A percentile compares a stretch with the other conserved stretches of the same genome.
Evolutionary conservation across 2,888 invertebrate genomes (phyloP).

Genomic region (Lobophora halterata): DNA sequence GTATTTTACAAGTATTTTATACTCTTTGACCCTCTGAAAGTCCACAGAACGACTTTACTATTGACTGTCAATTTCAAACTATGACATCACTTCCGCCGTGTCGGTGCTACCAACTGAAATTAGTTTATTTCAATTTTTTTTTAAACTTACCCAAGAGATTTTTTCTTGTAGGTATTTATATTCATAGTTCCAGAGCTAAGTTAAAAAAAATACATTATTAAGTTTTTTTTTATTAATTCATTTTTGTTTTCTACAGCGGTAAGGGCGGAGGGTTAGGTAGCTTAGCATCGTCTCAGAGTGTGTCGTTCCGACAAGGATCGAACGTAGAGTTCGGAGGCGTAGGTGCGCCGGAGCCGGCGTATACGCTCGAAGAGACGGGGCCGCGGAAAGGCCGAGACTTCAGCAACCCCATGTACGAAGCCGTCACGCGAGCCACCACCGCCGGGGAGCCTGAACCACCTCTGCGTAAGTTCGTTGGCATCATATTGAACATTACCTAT

Average conservation of each 20-base stretch:
- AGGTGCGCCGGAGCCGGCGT: conserved; percentile 83
- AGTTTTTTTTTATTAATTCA: too few relatives aligned
- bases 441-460: conserved; percentile 55
- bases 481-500: neutral
- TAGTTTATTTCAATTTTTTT: too few relatives aligned
- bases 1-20: too few relatives aligned
- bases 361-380: conserved; percentile 85
- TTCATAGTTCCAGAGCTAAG: too few relatives aligned
- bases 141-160: too few relatives aligned
- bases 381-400: conserved; percentile 92
- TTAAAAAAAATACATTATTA: too few relatives aligned
- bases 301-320: conserved; percentile 95
- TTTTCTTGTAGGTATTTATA: too few relatives aligned
- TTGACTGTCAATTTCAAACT: too few relatives aligned
- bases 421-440: conserved; percentile 84
- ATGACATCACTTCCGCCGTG: too few relatives aligned
- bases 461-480: conserved; percentile 49
- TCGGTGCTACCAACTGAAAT: too few relatives aligned
- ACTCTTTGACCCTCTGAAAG: too few relatives aligned
- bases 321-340: conserved; percentile 92
- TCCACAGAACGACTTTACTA: too few relatives aligned
- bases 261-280: conserved; percentile 90
- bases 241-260: conserved; percentile 77
- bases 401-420: conserved; percentile 99
- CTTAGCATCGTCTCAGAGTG: conserved; percentile 92